These are phyloP conservation scores for Nephrocerus scutellatus DNA, from an alignment of 2,888 invertebrate species.

Conservation along the genomic window DNA sequence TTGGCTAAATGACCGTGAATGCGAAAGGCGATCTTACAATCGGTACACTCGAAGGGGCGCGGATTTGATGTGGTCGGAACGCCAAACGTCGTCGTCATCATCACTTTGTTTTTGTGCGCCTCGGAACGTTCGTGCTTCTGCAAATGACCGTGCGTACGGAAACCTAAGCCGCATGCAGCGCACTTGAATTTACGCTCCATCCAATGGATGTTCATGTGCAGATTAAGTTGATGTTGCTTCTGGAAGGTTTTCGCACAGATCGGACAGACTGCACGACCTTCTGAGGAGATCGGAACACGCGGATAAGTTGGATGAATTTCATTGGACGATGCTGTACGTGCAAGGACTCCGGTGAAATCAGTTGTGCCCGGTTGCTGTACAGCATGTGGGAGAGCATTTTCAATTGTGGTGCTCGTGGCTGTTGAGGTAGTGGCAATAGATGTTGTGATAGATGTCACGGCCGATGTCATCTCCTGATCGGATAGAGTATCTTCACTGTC, in stretches of 20 bases:
- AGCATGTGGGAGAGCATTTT: slow-evolving; percentile 30
- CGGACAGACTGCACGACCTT: slow-evolving; percentile 70
- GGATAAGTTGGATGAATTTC: slow-evolving; percentile 48
- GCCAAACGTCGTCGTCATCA: slow-evolving; percentile 78
- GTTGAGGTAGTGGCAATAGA: background rate
- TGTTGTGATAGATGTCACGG: too few relatives aligned
- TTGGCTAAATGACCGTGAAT: slow-evolving; percentile 96
- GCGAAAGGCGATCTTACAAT: slow-evolving; percentile 92
- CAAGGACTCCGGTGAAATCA: slow-evolving; percentile 41
- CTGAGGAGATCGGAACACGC: slow-evolving; percentile 50
- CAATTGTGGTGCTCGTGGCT: background rate
- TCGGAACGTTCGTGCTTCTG: slow-evolving; percentile 91
- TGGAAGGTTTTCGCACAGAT: slow-evolving; percentile 90
- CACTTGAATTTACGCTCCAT: slow-evolving; percentile 89
- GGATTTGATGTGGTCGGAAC: slow-evolving; percentile 83
- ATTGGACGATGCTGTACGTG: slow-evolving; percentile 26
- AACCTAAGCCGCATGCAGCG: slow-evolving; percentile 85
- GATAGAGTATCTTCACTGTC: slow-evolving; percentile 27
- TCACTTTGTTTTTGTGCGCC: slow-evolving; percentile 87
- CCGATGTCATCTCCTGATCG: slow-evolving; percentile 27
- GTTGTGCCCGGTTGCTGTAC: slow-evolving; percentile 39
- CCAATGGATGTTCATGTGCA: slow-evolving; percentile 94
- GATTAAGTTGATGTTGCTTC: slow-evolving; percentile 79
- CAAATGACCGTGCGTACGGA: slow-evolving; percentile 81
- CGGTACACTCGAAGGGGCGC: slow-evolving; percentile 90